Conservation (phyloP, 2,797 vertebrate species). For the Cheracebus regulus region DNA sequence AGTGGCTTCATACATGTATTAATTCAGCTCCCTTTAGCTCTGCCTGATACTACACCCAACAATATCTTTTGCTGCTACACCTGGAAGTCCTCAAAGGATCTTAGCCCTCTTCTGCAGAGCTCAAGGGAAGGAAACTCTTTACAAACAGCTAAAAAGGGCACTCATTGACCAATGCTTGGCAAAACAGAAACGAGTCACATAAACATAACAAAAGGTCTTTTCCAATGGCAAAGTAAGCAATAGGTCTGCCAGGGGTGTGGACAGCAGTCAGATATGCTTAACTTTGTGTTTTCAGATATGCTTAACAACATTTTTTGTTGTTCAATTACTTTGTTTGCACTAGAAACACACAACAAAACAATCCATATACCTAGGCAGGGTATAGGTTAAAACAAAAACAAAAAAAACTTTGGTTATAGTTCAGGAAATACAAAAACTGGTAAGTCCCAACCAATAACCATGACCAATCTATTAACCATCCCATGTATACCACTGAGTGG, state of each 20-base stretch:
- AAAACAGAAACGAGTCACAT: background rate
- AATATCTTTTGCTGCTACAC: background rate
- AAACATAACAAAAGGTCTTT: background rate
- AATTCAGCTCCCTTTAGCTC: background rate
- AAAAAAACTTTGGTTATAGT: background rate
- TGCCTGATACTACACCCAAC: background rate
- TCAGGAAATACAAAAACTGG: background rate
- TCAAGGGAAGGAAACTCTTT: background rate
- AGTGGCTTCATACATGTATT: background rate
- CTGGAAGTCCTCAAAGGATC: background rate
- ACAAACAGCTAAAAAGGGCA: rapidly evolving
- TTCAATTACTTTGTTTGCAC: background rate
- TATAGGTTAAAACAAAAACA: background rate
- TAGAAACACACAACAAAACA: slow-evolving; percentile 1
- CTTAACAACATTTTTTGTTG: background rate
- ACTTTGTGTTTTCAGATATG: background rate
- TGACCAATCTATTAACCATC: background rate
- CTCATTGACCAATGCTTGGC: rapidly evolving
- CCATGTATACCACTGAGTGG: background rate
- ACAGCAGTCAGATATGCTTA: background rate
- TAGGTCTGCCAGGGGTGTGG: background rate
- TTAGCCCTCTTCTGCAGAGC: background rate
- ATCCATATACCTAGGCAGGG: background rate
- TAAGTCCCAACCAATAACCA: background rate
- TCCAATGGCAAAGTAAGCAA: background rate